These are phyloP conservation scores for Colletes collaris DNA, from an alignment of 2,888 invertebrate species.

Conservation along the genomic window DNA sequence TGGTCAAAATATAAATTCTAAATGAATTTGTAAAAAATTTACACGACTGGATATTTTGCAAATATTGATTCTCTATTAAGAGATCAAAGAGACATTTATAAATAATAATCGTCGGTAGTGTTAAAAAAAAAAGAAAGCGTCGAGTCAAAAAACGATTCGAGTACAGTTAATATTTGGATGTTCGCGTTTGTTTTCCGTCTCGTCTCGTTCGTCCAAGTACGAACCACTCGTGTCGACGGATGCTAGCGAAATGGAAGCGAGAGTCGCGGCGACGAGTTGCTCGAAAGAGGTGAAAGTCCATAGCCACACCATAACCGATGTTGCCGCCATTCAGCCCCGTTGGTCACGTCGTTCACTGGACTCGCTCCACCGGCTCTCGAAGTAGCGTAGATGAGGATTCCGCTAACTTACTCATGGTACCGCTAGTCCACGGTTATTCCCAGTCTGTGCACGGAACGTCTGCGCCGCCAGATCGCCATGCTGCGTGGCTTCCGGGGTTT, in stretches of 20 bases:
- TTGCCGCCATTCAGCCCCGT: constrained; percentile 35
- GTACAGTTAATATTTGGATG: no score
- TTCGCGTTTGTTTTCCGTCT: no score
- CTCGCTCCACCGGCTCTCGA: constrained; percentile 50
- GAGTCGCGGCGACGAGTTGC: constrained; percentile 61
- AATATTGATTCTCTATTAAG: no score
- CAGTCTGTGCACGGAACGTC: constrained; percentile 45
- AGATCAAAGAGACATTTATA: no score
- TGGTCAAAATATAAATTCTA: no score
- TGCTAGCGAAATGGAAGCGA: constrained; percentile 70
- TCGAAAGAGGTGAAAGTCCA: constrained; percentile 76
- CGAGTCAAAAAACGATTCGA: no score
- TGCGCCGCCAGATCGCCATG: constrained; percentile 33
- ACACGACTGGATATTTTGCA: no score
- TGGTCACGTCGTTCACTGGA: constrained; percentile 30
- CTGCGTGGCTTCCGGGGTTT: constrained; percentile 61
- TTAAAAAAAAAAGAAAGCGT: no score
- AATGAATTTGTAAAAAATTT: no score
- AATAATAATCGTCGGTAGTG: no score
- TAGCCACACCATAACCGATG: constrained; percentile 57
- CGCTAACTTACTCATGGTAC: constrained; percentile 79
- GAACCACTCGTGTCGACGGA: constrained; percentile 22
- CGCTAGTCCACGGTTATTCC: constrained; percentile 74
- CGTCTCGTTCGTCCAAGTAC: not conserved
- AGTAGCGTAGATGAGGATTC: constrained; percentile 68